Conservation (phyloP, 2,888 invertebrate species). For the Sarcophaga variegata region DNA sequence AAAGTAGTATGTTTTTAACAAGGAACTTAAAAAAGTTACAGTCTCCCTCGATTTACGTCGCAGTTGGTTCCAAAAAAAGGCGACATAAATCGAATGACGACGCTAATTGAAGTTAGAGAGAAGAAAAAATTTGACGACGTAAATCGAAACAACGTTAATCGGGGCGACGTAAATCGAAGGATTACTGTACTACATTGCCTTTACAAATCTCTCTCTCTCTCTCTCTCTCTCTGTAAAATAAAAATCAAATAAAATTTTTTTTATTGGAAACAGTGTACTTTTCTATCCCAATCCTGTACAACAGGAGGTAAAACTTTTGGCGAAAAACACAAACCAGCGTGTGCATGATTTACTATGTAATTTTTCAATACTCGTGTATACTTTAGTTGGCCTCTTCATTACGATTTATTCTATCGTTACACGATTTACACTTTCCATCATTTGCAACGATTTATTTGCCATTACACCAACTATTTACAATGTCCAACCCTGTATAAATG, state of each 20-base stretch:
- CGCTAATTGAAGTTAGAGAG: too few species aligned
- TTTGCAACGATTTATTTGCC: slow-evolving; percentile 17
- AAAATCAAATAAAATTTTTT: neutral
- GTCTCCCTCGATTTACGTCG: too few species aligned
- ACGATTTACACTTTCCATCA: slow-evolving; percentile 56
- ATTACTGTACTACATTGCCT: too few species aligned
- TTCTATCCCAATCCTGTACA: neutral
- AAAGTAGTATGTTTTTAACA: too few species aligned
- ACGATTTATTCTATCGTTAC: slow-evolving; percentile 21
- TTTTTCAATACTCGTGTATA: neutral
- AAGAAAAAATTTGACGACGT: too few species aligned
- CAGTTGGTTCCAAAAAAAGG: too few species aligned
- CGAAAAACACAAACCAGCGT: slow-evolving; percentile 8
- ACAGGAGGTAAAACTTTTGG: neutral
- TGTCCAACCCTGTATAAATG: neutral
- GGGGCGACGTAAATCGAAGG: too few species aligned
- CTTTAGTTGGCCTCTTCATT: neutral
- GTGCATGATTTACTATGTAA: slow-evolving; percentile 36
- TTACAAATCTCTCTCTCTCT: too few species aligned
- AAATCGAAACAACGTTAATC: too few species aligned
- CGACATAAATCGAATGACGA: too few species aligned
- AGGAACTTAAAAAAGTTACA: too few species aligned
- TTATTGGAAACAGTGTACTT: slow-evolving; percentile 6
- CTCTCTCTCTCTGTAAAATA: too few species aligned
- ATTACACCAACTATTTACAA: neutral